Evolutionary conservation across 2,797 vertebrate species (phyloP), one percentile per base, ranked within the genome.

Genomic region (Limnodromus scolopaceus): DNA sequence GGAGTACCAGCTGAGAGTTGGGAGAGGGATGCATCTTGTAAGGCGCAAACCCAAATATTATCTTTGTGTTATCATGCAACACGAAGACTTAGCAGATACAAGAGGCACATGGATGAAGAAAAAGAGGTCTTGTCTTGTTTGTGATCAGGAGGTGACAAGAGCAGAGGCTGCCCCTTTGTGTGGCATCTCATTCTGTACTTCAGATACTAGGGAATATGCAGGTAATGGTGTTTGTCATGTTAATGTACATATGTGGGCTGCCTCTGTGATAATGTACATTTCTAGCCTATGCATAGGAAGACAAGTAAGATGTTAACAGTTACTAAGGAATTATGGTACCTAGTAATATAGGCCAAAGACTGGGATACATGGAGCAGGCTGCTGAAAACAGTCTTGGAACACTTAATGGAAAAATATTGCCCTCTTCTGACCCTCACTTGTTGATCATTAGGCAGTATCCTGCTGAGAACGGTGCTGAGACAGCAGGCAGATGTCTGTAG

Each of bases 381-480:
- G 71, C 71, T 81, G 71, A 28, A 71, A 76, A 75, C 7, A 53
- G 1, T 46, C 45, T 57, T 84, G 34, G 53, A 94, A 64, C 10
- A 43, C 46, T 75, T 61, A 68, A 2, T 84, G 85, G 94, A 84
- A 96, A 94, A 94, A 65, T 57, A 49, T 7, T 39, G 41, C 49
- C 87, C 76, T 4, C 54, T 92, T 41, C 80, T 94, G 89, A 94
- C 79, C 34, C 64, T 95, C 10, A 16, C 16, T 83, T 78, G 48
- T 69, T 85, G 68, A 45, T 60, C 9, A 34, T 74, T 41, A 86
- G 55, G 87, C 84, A 89, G 18, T 74, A 83, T 80, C n/a, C 81
- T 66, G 87, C 81, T 87, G 70, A 69, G 79, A 92, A 76, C 1
- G 3, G 34, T 25, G 39, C 65, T 75, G 74, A 93, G 46, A 34